phyloP scores from a whole-genome alignment of 2,797 vertebrate genomes.

The Saxicola maurus region DNA sequence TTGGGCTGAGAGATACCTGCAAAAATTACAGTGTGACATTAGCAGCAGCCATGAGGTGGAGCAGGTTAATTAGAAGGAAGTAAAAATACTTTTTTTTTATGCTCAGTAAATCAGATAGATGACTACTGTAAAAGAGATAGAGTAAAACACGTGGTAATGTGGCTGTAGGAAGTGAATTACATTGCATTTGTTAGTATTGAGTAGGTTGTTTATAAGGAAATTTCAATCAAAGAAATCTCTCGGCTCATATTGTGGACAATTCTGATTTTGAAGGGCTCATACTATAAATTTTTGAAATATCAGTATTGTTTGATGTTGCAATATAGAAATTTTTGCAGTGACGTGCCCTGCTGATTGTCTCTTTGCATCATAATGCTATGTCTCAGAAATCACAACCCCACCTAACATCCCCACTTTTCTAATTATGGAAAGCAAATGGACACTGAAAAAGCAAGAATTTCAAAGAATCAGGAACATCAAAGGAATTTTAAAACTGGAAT shows the following conservation, averaged over 20 bases:
- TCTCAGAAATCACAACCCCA: constrained; percentile 54
- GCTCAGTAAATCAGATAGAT: constrained; percentile 8
- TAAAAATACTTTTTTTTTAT: constrained; percentile 9
- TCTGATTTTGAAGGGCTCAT: background rate
- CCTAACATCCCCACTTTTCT: background rate
- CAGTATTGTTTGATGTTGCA: constrained; percentile 46
- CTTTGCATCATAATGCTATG: constrained; percentile 52
- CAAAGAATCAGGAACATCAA: constrained; percentile 34
- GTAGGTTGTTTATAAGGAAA: constrained; percentile 28
- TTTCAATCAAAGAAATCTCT: constrained; percentile 54
- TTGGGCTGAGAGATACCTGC: background rate
- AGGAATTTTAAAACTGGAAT: constrained; percentile 47
- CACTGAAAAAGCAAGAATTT: constrained; percentile 47
- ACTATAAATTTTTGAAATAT: constrained; percentile 66
- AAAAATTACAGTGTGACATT: constrained; percentile 8
- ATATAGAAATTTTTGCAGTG: constrained; percentile 59
- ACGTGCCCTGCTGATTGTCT: constrained; percentile 51
- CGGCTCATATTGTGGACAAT: constrained; percentile 21
- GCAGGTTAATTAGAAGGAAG: constrained; percentile 26
- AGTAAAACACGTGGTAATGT: background rate
- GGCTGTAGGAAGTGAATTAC: constrained; percentile 33
- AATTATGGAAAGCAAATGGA: constrained; percentile 45
- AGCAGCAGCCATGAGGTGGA: background rate
- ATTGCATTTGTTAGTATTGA: constrained; percentile 15
- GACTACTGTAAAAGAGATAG: constrained; percentile 20